phyloP scores from a whole-genome alignment of 2,797 vertebrate genomes.

The Schizothorax lantsangensis region DNA sequence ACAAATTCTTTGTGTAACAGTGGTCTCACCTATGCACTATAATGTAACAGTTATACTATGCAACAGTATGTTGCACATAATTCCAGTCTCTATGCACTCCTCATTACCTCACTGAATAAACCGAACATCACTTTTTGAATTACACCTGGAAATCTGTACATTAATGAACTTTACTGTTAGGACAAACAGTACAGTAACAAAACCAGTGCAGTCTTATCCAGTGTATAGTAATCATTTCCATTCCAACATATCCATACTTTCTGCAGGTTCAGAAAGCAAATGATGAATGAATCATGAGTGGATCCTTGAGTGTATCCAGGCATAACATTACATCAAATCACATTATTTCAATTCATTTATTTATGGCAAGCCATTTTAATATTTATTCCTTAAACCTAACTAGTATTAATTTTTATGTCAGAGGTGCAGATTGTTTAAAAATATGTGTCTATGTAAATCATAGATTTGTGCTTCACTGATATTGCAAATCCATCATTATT shows the following conservation, averaged over 20 bases:
- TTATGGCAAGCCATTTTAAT: slow-evolving; percentile 12
- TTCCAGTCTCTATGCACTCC: background rate
- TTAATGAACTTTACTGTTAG: background rate
- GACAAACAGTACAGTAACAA: background rate
- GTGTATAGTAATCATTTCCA: background rate
- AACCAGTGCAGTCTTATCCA: background rate
- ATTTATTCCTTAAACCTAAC: background rate
- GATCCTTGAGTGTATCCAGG: background rate
- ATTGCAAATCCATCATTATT: background rate
- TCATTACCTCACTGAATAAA: background rate
- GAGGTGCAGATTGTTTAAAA: background rate
- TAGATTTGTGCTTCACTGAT: background rate
- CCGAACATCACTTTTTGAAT: background rate
- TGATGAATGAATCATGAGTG: background rate
- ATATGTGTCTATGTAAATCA: background rate
- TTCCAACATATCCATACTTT: background rate
- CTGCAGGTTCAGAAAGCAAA: background rate
- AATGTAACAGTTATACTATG: slow-evolving; percentile 2
- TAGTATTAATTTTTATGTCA: background rate
- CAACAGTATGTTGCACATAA: no score
- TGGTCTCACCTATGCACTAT: background rate
- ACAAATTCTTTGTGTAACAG: background rate
- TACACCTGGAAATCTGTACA: background rate
- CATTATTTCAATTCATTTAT: background rate
- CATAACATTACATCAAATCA: background rate